Base-by-base conservation (phyloP, 2,113 vertebrate genomes). In the Macaca nemestrina region DNA sequence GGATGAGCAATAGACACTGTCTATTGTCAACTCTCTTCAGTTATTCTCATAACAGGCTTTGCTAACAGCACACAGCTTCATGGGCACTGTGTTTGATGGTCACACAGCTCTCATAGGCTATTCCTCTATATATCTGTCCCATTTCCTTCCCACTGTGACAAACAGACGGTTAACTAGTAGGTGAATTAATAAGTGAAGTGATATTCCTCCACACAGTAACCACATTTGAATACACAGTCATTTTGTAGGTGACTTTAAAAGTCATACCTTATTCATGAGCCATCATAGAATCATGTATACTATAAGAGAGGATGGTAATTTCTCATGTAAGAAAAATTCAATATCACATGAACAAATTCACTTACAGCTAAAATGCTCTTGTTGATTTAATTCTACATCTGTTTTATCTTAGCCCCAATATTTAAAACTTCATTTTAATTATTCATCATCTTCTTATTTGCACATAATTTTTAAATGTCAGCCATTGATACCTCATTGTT, bases 341-440 rank as follows among this genome's bases (percentile, higher is more conserved):
- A 9, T 61, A 1, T 85, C 43, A 70, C 12, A 27, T 73, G 80
- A 88, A 27, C 45, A 79, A 43, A 72, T 73, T 95, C 67, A 76
- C 12, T 68, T 81, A 27, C 13, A 27, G n/a, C 9, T 79, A 83
- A 93, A 87, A 83, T 80, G 35, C 5, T 83, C 55, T 59, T 40
- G 35, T 59, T 88, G 70, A 22, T 52, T 84, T 91, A 97, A 67
- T 90, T 91, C 52, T 64, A 30, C 40, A 78, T 94, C 61, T 78
- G 17, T 88, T 93, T 95, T 61, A 35, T 84, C 50, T 96, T 92
- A 13, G 96, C 93, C 16, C 35, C 55, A 95, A 72, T 88, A 73
- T 76, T 79, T 81, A 85, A 88, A 88, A 76, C 57, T 22, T 22
- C 40, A 52, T 86, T 93, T 89, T 92, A 82, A 70, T 92, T 89